phyloP scores from a whole-genome alignment of 1,140 invertebrate genomes.

The Drosophila pseudoobscura region DNA sequence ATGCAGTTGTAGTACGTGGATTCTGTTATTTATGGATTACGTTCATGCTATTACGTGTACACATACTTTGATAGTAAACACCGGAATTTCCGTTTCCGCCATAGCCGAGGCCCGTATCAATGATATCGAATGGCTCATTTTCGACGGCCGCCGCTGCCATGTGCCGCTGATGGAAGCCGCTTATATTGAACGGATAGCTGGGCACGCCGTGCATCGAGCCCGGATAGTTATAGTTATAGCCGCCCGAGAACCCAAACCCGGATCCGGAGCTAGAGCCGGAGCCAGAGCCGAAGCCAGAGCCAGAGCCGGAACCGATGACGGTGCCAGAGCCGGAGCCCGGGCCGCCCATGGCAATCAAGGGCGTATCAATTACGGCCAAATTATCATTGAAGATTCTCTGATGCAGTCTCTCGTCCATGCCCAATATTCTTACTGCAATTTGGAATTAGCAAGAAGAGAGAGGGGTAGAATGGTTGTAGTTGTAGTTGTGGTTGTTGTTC shows the following conservation, averaged over 20 bases:
- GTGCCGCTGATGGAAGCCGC: conserved; percentile 80
- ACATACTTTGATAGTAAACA: conserved; percentile 82
- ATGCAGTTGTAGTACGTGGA: conserved; percentile 27
- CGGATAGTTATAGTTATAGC: conserved; percentile 73
- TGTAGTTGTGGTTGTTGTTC: conserved; percentile 39
- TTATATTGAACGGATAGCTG: conserved; percentile 83
- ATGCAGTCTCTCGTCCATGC: conserved; percentile 83
- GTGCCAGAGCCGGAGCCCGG: conserved; percentile 6
- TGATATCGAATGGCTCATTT: conserved; percentile 78
- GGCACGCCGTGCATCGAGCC: conserved; percentile 76
- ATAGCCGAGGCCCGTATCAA: conserved; percentile 77
- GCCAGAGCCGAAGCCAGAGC: conserved; percentile 24
- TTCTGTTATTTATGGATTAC: conserved; percentile 67
- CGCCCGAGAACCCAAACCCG: conserved; percentile 44
- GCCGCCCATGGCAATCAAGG: conserved; percentile 73
- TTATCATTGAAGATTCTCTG: conserved; percentile 83
- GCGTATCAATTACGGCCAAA: conserved; percentile 83
- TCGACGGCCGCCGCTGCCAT: conserved; percentile 68
- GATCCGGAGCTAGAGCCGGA: conserved; percentile 12
- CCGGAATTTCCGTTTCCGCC: conserved; percentile 73
- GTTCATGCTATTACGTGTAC: conserved; percentile 77
- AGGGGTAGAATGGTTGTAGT: conserved; percentile 73
- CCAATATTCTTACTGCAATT: conserved; percentile 83
- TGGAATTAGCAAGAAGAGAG: conserved; percentile 67
- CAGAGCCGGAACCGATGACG: conserved; percentile 8